Evolutionary conservation across 2,888 invertebrate genomes (phyloP), one percentile per base, ranked within the genome.

Genomic region (Eurytoma adleriae): DNA sequence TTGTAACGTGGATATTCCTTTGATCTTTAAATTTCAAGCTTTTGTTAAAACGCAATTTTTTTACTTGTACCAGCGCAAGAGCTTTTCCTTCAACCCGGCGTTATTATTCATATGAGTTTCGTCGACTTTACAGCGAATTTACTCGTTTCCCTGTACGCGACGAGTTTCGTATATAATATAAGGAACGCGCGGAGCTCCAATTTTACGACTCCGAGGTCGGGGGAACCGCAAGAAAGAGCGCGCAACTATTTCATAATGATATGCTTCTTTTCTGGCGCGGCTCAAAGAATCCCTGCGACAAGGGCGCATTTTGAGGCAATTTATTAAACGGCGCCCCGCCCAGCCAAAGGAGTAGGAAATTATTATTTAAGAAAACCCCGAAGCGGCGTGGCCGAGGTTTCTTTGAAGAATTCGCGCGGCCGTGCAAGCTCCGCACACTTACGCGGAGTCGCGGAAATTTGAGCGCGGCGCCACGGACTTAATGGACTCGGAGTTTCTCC

Each of bases 201-300:
- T 69, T 74, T 74, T 61, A 61, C 48, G 50, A 59, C 30, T 52
- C 12, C 52, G 50, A 66, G 59, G 24, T 64, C 64, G 64, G 59
- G 40, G 30, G 4, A 14, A 56, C 10, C 52, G 30, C 71, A 48
- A 18, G 54, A 78, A 48, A 74, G 56, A 13, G 56, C 48, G 18
- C 48, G 54, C 48, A 74, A 64, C 64, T 79, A 75, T 59, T 79
- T 79, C 66, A 18, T 64, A 73, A 69, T 69, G 56, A 69, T 79
- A 68, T 75, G 56, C 40, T 20, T 18, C 62, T 73, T 76, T 62
- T 67, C 16, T 48, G 0, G 27, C 27, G 14, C 14, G 27, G 18
- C 56, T 18, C 50, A 77, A 56, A 54, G 52, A 59, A 68, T 10
- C 56, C 24, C n/a, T 40, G 40, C 24, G 62, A 69, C 50, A 54